A percentile compares a stretch with the other conserved stretches of the same genome.
phyloP scores from a whole-genome alignment of 2,888 invertebrate genomes.

The Drosophila flavopinicola region DNA sequence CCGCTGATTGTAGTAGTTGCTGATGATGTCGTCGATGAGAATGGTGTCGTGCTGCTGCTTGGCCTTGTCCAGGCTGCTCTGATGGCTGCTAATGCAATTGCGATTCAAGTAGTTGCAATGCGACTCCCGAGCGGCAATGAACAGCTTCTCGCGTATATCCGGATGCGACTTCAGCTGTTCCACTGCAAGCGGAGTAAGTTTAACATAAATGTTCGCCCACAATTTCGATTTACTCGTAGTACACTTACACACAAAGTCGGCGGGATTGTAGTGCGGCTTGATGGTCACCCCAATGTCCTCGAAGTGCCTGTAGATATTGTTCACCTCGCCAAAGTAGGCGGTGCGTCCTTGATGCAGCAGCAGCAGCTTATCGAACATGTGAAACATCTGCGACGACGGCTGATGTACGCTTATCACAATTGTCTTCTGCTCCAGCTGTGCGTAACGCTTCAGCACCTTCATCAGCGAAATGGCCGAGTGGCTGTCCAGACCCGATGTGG shows the following conservation, averaged over 20 bases:
- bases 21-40: conserved; percentile 80
- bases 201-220: too few relatives aligned
- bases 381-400: conserved; percentile 93
- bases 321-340: conserved; percentile 90
- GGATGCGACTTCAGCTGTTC: conserved; percentile 90
- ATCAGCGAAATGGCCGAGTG: conserved; percentile 91
- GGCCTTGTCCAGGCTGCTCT: conserved; percentile 36
- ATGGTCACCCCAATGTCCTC: conserved; percentile 89
- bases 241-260: conserved; percentile 91
- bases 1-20: conserved; percentile 77
- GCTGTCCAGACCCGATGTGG: conserved; percentile 92
- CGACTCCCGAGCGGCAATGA: conserved; percentile 88
- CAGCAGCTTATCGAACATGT: conserved; percentile 91
- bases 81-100: conserved; percentile 68
- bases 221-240: background rate
- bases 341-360: conserved; percentile 89
- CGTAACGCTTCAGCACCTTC: conserved; percentile 89
- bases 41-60: conserved; percentile 72
- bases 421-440: conserved; percentile 90
- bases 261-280: conserved; percentile 92
- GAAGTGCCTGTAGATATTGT: conserved; percentile 90
- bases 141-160: conserved; percentile 88
- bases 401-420: conserved; percentile 92
- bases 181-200: conserved; percentile 85
- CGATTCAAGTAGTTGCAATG: conserved; percentile 85